These are phyloP conservation scores for Danio jaintianensis DNA, from an alignment of 2,797 vertebrate genomes.

Conservation along the genomic window DNA sequence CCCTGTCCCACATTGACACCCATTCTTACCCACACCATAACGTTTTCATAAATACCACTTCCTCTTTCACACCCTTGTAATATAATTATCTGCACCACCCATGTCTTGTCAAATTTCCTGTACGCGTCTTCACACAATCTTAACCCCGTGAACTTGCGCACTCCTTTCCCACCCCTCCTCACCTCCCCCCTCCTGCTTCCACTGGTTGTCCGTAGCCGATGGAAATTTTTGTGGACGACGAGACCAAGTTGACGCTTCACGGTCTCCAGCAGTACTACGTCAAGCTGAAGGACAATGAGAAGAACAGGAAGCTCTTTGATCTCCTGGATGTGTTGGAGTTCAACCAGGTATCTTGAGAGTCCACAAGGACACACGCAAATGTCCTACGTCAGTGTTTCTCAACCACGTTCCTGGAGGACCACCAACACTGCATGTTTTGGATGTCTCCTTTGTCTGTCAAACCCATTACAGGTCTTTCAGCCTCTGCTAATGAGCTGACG, in stretches of 20 bases:
- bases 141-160: slow-evolving; percentile 11
- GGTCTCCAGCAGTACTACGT: slow-evolving; percentile 89
- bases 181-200: slow-evolving; percentile 52
- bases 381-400: too few relatives aligned
- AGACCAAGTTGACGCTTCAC: slow-evolving; percentile 88
- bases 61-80: slow-evolving; percentile 18
- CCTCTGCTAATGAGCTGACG: too few relatives aligned
- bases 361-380: background rate
- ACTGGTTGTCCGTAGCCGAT: slow-evolving; percentile 79
- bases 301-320: slow-evolving; percentile 89
- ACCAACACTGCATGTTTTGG: too few relatives aligned
- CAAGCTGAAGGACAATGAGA: slow-evolving; percentile 90
- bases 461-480: too few relatives aligned
- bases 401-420: too few relatives aligned
- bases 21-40: background rate
- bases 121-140: slow-evolving; percentile 22
- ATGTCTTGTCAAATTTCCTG: background rate
- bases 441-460: too few relatives aligned
- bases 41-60: slow-evolving; percentile 15
- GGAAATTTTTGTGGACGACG: slow-evolving; percentile 90
- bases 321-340: slow-evolving; percentile 87
- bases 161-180: slow-evolving; percentile 58
- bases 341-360: slow-evolving; percentile 79
- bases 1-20: background rate
- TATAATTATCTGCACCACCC: slow-evolving; percentile 6